Evolutionary conservation across 2,888 invertebrate species (phyloP).

Genomic region (Rhopalosiphum nymphaeae): DNA sequence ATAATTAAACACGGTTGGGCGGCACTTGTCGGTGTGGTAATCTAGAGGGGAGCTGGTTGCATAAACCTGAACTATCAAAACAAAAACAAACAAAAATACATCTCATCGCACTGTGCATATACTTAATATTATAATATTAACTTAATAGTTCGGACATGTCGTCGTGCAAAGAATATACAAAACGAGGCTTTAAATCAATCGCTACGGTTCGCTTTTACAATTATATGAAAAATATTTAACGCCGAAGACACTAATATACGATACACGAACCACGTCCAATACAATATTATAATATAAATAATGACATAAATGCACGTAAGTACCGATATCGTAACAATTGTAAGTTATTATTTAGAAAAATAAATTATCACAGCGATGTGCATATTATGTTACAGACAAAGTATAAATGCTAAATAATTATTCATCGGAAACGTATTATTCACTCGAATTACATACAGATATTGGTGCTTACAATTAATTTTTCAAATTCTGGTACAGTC

Average conservation of each 20-base stretch:
- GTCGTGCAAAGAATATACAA: not conserved
- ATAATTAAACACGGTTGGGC: not conserved
- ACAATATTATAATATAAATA: not conserved
- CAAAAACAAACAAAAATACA: not conserved
- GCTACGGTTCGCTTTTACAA: not conserved
- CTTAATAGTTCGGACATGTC: not conserved
- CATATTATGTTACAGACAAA: no score
- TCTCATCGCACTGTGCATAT: not conserved
- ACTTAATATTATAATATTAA: not conserved
- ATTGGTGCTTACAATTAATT: no score
- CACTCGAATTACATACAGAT: no score
- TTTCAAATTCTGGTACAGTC: no score
- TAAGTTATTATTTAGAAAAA: not conserved
- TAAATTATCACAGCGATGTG: no score
- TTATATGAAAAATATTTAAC: not conserved
- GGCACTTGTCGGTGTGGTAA: not conserved
- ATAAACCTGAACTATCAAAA: not conserved
- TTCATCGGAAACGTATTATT: no score
- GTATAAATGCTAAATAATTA: no score
- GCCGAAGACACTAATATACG: not conserved
- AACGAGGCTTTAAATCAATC: not conserved
- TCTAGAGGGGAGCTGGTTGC: not conserved
- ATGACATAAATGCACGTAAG: not conserved
- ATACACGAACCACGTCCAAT: not conserved
- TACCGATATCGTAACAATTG: not conserved